Evolutionary conservation across 2,113 vertebrate species (phyloP), one percentile per base, ranked within the genome.

Genomic region (Campylomormyrus numenius): DNA sequence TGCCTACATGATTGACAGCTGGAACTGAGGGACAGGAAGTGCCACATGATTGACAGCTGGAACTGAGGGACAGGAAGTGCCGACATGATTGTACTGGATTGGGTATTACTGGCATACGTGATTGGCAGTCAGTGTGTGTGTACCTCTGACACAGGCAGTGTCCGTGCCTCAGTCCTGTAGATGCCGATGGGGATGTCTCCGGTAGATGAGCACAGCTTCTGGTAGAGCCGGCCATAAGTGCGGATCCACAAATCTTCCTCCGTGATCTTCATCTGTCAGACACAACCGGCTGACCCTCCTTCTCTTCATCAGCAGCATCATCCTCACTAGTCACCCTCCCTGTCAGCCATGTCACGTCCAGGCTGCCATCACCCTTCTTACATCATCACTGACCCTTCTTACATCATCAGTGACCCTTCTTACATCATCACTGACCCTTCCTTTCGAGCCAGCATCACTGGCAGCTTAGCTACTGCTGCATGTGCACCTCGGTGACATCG

Each of bases 171-270:
- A 0, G 96, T 97, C 39, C 96, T 94, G 92, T 97, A 97, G 89
- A 97, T 96, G n/a, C 96, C 96, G 6, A 97, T 97, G 80, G 96
- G 96, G 88, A 97, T 96, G 89, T 97, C 96, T 31, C 96, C 96
- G 0, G 94, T 96, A 49, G 96, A 96, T 53, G 96, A 96, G 93
- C 96, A 97, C 0, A 97, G 94, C 88, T 97, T 97, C 94, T 97
- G 96, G 91, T 96, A 97, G 24, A 97, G 95, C 24, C 96, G 92
- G 15, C 96, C 96, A 27, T 96, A 97, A 2, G 95, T 96, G 2
- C 96, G 95, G 66, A 97, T 97, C 96, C 96, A 97, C 90, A 97
- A 83, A 90, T 97, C 96, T 0, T 97, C 96, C 88, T 97, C 96
- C 83, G 96, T 96, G 92, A 97, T 96, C 90, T 93, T 96, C 95